Evolutionary conservation across 2,888 invertebrate genomes (phyloP), one percentile per base, ranked within the genome.

Genomic region (Oeneis ivallda): DNA sequence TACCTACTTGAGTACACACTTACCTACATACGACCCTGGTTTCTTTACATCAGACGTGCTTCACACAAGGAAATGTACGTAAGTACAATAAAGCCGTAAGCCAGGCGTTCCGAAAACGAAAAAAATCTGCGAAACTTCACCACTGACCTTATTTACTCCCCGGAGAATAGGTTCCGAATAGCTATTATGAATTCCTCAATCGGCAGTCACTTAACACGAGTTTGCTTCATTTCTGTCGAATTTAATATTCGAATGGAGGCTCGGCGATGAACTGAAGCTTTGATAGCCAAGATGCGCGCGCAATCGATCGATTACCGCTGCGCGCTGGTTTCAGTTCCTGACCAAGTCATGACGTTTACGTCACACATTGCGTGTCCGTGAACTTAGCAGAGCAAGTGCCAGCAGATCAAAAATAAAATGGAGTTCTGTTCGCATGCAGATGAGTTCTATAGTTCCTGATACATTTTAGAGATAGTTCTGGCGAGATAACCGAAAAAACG

Each of bases 281-380:
- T 86, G 81, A 86, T 83, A 86, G 83, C 78, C 78, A 75, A 78
- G 82, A 10, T 90, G 91, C 91, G 91, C 91, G 91, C 91, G 91
- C 90, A 88, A 10, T 49, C 86, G 86, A 91, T 91, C 91, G 91
- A 91, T 91, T 77, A 80, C 73, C 81, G 86, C 84, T 89, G 91
- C 90, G 81, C 80, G 89, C 69, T 69, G 71, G 83, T 81, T 79
- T 76, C 67, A 77, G 81, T 81, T 82, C 81, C 83, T 81, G 79
- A 81, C 81, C 77, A 81, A 84, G 80, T 79, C 80, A 77, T 82
- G 82, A 83, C 81, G 84, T 90, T 89, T 89, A 89, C 90, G 89
- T 90, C 90, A 90, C 84, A 80, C 81, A 80, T 83, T 89, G 89
- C 90, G 89, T 89, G n/a, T n/a, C n/a, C n/a, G n/a, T n/a, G n/a